Conservation (phyloP, 2,888 invertebrate species). For the Caenorhabditis auriculariae region DNA sequence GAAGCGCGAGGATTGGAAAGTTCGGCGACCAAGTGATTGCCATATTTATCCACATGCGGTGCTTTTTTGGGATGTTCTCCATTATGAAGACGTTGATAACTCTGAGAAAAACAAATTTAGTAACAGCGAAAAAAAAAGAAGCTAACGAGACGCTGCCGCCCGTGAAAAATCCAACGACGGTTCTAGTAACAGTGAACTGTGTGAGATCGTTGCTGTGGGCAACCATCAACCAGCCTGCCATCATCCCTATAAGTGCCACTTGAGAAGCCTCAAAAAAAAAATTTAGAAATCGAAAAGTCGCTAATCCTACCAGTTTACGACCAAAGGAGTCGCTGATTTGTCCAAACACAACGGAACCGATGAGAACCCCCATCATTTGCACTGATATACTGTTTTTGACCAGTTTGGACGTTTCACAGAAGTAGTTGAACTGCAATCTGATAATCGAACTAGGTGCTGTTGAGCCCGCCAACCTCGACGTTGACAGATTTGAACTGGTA, state of each 20-base stretch:
- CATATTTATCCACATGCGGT: slow-evolving; percentile 51
- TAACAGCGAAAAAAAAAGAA: slow-evolving; percentile 1
- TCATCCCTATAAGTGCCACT: slow-evolving; percentile 23
- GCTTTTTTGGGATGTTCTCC: slow-evolving; percentile 56
- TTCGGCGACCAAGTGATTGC: slow-evolving; percentile 56
- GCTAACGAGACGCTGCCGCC: slow-evolving; percentile 38
- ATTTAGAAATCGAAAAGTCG: background rate
- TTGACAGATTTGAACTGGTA: slow-evolving; percentile 45
- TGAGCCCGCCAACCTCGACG: slow-evolving; percentile 30
- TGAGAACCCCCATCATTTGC: slow-evolving; percentile 55
- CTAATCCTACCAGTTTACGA: slow-evolving; percentile 26
- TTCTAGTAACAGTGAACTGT: slow-evolving; percentile 31
- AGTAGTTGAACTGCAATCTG: slow-evolving; percentile 34
- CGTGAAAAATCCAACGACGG: slow-evolving; percentile 34
- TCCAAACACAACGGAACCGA: slow-evolving; percentile 54
- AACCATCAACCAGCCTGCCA: slow-evolving; percentile 32
- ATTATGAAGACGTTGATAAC: slow-evolving; percentile 49
- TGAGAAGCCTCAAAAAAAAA: slow-evolving; percentile 12
- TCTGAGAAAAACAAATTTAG: slow-evolving; percentile 17
- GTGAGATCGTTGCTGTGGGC: slow-evolving; percentile 17
- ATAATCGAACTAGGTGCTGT: background rate
- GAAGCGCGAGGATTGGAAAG: slow-evolving; percentile 46
- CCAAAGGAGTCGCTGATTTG: slow-evolving; percentile 54
- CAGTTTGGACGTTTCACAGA: slow-evolving; percentile 32
- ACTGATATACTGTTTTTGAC: slow-evolving; percentile 49